A percentile compares a stretch with the other conserved stretches of the same genome.
Evolutionary conservation across 1,140 invertebrate species (phyloP).

Genomic region (Cyclina sinensis): DNA sequence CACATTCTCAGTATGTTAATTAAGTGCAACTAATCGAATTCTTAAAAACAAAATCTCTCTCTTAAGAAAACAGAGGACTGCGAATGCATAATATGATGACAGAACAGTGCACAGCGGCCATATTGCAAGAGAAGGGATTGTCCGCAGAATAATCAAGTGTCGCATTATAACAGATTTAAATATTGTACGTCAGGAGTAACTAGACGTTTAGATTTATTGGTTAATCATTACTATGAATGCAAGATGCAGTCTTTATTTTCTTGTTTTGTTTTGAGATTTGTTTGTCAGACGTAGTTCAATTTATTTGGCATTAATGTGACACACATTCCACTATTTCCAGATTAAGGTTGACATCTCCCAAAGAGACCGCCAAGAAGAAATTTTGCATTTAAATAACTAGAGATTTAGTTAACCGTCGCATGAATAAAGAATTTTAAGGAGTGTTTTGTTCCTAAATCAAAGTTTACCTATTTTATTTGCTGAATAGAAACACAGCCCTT

Average conservation of each 20-base stretch:
- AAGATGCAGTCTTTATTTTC: constrained; percentile 30
- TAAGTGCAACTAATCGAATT: constrained; percentile 22
- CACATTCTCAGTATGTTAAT: constrained; percentile 26
- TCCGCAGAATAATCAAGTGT: neutral
- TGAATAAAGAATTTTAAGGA: constrained; percentile 8
- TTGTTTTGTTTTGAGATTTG: constrained; percentile 14
- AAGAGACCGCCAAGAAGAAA: neutral
- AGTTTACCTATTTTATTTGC: neutral
- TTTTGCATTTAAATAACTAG: constrained; percentile 39
- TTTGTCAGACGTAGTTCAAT: constrained; percentile 17
- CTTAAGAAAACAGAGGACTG: constrained; percentile 23
- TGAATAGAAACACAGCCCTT: no score
- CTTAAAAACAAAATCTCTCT: constrained; percentile 26
- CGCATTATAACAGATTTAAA: constrained; percentile 31
- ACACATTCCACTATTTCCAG: constrained; percentile 16
- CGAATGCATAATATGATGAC: neutral
- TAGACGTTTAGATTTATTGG: constrained; percentile 27
- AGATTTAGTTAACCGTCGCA: neutral
- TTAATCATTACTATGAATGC: constrained; percentile 15
- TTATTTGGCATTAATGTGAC: constrained; percentile 53
- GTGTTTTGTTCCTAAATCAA: neutral
- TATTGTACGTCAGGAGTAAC: neutral
- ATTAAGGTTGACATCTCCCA: neutral
- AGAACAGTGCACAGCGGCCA: neutral
- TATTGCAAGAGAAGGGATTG: neutral